Conservation (phyloP, 2,113 vertebrate species). For the Tenebrosternarchus preto region DNA sequence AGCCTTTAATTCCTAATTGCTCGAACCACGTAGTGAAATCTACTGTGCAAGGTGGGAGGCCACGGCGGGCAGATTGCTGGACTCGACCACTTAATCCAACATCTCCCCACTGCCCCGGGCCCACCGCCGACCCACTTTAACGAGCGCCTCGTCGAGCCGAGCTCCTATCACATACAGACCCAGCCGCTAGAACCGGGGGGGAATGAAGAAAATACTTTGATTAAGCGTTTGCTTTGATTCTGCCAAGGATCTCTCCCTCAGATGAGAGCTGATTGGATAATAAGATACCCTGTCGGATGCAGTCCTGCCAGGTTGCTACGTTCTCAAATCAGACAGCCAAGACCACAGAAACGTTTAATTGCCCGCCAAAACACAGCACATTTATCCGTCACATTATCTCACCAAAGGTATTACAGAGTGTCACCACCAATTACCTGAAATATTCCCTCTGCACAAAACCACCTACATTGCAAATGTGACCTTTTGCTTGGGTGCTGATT, state of each 20-base stretch:
- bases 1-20: neutral
- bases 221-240: conserved; percentile 48
- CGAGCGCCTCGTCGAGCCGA: conserved; percentile 57
- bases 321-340: conserved; percentile 65
- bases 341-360: conserved; percentile 83
- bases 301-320: conserved; percentile 9
- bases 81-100: conserved; percentile 71
- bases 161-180: neutral
- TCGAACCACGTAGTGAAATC: neutral
- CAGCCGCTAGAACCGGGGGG: conserved; percentile 24
- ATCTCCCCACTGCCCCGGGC: conserved; percentile 61
- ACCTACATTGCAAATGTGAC: conserved; percentile 97
- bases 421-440: conserved; percentile 91
- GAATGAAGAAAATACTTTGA: conserved; percentile 39
- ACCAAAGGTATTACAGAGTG: conserved; percentile 79
- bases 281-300: conserved; percentile 41
- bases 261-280: conserved; percentile 39
- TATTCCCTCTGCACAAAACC: conserved; percentile 76
- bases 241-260: conserved; percentile 10
- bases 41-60: neutral
- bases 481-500: conserved; percentile 91
- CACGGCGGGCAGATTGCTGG: neutral
- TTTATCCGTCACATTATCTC: conserved; percentile 82
- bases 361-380: conserved; percentile 83
- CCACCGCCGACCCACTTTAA: conserved; percentile 73